Evolutionary conservation across 23 tunicate genomes (phyloP).

Genomic region (Styela plicata): DNA sequence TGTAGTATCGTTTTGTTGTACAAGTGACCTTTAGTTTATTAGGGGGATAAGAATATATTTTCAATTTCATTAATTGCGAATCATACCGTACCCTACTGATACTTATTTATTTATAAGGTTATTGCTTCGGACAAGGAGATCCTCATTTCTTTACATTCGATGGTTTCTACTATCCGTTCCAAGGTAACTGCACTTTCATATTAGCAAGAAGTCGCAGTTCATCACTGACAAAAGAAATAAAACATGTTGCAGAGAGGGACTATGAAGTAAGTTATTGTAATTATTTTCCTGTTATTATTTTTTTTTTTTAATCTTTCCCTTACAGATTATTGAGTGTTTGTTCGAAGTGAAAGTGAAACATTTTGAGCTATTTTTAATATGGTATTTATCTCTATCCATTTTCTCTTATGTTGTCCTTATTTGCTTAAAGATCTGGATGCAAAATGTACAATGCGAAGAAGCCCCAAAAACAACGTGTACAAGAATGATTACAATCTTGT

Average conservation of each 20-base stretch:
- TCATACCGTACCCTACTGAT: no score
- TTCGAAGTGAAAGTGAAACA: no score
- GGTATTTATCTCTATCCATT: no score
- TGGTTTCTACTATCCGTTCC: slow-evolving; percentile 94
- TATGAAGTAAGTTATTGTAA: slow-evolving; percentile 61
- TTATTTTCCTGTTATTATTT: neutral
- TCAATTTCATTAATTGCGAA: neutral
- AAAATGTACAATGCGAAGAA: slow-evolving; percentile 65
- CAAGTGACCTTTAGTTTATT: no score
- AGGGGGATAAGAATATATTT: neutral
- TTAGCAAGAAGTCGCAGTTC: slow-evolving; percentile 49
- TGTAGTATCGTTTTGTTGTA: no score
- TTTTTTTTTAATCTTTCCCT: no score
- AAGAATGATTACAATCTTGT: slow-evolving; percentile 64
- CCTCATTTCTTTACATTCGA: slow-evolving; percentile 98
- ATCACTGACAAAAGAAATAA: neutral
- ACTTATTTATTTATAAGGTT: slow-evolving; percentile 65
- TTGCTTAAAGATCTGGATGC: slow-evolving; percentile 97
- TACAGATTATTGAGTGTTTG: no score
- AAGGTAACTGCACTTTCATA: slow-evolving; percentile 98
- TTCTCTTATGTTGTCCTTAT: no score
- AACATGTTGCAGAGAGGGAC: slow-evolving; percentile 9
- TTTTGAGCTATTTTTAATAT: neutral
- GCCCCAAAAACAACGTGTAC: slow-evolving; percentile 96
- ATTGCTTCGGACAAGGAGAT: slow-evolving; percentile 98